Conservation (phyloP, 2,888 invertebrate species). For the Lasius fuliginosus region DNA sequence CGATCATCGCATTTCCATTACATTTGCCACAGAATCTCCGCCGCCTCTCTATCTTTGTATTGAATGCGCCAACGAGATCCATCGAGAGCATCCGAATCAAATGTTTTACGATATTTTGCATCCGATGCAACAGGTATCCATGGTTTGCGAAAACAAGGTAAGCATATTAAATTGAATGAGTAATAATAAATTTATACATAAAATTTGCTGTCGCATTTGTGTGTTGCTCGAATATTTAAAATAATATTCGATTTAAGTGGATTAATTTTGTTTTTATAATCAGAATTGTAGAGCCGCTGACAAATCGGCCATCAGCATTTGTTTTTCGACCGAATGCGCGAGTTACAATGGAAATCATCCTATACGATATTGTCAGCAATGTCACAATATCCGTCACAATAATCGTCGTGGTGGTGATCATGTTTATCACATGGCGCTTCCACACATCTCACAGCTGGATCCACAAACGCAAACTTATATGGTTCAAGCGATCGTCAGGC, state of each 20-base stretch:
- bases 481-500: constrained; percentile 98
- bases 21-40: constrained; percentile 94
- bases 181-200: background rate
- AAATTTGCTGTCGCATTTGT: background rate
- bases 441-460: constrained; percentile 96
- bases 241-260: background rate
- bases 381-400: constrained; percentile 96
- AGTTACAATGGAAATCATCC: constrained; percentile 98
- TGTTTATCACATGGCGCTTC: constrained; percentile 95
- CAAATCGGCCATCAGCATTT: constrained; percentile 97
- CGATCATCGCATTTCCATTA: constrained; percentile 96
- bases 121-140: constrained; percentile 97
- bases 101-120: constrained; percentile 95
- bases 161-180: constrained; percentile 10
- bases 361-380: constrained; percentile 96
- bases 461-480: constrained; percentile 97
- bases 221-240: background rate
- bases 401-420: constrained; percentile 95
- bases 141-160: constrained; percentile 98
- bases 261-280: constrained; percentile 17
- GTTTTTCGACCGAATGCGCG: constrained; percentile 98
- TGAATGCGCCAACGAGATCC: constrained; percentile 97
- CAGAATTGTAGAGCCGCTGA: constrained; percentile 97
- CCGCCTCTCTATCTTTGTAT: constrained; percentile 98
- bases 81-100: constrained; percentile 94